phyloP scores from a whole-genome alignment of 2,113 vertebrate genomes.

The Silurus glanis region DNA sequence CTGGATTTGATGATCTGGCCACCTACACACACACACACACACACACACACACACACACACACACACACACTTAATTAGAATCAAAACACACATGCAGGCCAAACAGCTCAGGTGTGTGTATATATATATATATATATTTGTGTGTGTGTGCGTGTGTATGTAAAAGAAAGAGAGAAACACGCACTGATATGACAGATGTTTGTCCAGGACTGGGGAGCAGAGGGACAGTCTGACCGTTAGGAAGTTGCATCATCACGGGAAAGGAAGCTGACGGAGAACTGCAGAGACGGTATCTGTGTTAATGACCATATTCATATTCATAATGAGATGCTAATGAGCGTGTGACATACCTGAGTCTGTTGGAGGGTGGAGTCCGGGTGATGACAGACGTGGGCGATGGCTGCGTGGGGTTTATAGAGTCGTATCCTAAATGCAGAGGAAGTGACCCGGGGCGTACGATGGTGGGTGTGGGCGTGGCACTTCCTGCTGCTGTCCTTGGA shows the following conservation, averaged over 20 bases:
- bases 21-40: constrained; percentile 68
- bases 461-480: constrained; percentile 87
- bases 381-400: constrained; percentile 96
- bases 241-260: constrained; percentile 90
- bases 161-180: neutral
- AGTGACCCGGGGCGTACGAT: constrained; percentile 93
- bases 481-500: constrained; percentile 74
- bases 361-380: constrained; percentile 93
- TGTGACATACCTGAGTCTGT: constrained; percentile 83
- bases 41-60: constrained; percentile 1
- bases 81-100: neutral
- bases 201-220: constrained; percentile 89
- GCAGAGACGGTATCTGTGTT: neutral
- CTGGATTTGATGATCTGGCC: constrained; percentile 83
- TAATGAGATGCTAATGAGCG: neutral
- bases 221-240: constrained; percentile 91
- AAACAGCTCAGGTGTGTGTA: neutral
- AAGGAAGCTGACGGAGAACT: constrained; percentile 87
- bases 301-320: neutral
- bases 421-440: constrained; percentile 87
- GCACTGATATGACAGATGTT: constrained; percentile 97
- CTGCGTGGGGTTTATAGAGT: constrained; percentile 86
- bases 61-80: constrained; percentile 15
- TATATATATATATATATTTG: no score
- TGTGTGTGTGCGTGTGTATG: neutral